Evolutionary conservation across 1,140 invertebrate genomes (phyloP).

Genomic region (Drosophila sulfurigaster): DNA sequence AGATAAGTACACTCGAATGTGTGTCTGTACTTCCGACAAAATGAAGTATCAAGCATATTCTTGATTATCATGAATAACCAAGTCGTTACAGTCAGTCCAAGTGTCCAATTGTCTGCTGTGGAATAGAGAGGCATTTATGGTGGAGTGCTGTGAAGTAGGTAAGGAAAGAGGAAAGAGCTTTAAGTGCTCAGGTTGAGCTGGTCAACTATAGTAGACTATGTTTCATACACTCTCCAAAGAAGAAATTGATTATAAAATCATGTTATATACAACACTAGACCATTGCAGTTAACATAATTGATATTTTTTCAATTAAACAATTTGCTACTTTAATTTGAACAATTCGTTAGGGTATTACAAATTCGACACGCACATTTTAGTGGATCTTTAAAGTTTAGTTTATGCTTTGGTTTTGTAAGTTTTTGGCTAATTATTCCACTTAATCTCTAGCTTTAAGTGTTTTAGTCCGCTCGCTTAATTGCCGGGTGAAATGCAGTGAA

Average conservation of each 20-base stretch:
- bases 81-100: constrained; percentile 8
- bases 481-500: constrained; percentile 52
- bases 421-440: constrained; percentile 70
- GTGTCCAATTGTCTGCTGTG: neutral
- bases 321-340: neutral
- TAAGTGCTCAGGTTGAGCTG: neutral
- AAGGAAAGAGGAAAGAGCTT: constrained; percentile 1
- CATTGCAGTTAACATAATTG: no score
- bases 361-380: neutral
- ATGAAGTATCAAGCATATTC: neutral
- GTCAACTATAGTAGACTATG: neutral
- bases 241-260: no score
- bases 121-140: neutral
- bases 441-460: constrained; percentile 65
- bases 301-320: neutral
- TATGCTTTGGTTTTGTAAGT: constrained; percentile 12
- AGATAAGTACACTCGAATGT: neutral
- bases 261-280: no score
- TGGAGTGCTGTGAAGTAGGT: neutral
- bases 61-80: constrained; percentile 1
- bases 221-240: neutral
- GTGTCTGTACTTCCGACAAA: neutral
- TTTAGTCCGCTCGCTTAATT: constrained; percentile 49
- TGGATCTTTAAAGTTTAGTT: neutral
- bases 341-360: neutral